Evolutionary conservation across 2,797 vertebrate genomes (phyloP).

Genomic region (Aythya fuligula): DNA sequence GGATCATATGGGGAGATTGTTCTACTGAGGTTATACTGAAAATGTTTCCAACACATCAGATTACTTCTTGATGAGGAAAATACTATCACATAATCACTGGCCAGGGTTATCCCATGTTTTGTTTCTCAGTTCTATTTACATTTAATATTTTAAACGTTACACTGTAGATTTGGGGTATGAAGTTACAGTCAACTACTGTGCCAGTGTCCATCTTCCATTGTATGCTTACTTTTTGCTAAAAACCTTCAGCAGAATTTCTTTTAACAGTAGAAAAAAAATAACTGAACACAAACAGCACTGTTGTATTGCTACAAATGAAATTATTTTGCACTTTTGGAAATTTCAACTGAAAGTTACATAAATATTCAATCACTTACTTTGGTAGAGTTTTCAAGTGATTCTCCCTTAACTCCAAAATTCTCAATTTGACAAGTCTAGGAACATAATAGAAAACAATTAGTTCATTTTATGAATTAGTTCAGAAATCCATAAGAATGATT

Average conservation of each 20-base stretch:
- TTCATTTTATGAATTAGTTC: background rate
- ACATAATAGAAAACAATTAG: background rate
- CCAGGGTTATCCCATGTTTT: background rate
- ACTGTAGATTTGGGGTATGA: background rate
- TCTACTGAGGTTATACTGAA: background rate
- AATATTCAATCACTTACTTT: slow-evolving; percentile 88
- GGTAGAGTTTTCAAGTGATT: slow-evolving; percentile 99
- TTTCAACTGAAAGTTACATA: background rate
- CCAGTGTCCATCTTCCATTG: background rate
- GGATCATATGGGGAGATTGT: background rate
- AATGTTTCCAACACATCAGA: background rate
- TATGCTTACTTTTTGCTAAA: background rate
- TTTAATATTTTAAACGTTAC: background rate
- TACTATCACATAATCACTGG: background rate
- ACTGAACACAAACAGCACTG: background rate
- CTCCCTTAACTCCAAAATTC: slow-evolving; percentile 97
- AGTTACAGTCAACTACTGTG: background rate
- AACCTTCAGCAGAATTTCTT: background rate
- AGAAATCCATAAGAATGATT: background rate
- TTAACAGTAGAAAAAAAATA: background rate
- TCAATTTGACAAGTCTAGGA: slow-evolving; percentile 95
- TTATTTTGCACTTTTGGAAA: background rate
- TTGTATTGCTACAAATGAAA: background rate
- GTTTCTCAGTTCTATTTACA: background rate
- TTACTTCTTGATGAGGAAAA: background rate